Base-by-base conservation (phyloP, 2,888 invertebrate genomes). In the Leucophenga montana region DNA sequence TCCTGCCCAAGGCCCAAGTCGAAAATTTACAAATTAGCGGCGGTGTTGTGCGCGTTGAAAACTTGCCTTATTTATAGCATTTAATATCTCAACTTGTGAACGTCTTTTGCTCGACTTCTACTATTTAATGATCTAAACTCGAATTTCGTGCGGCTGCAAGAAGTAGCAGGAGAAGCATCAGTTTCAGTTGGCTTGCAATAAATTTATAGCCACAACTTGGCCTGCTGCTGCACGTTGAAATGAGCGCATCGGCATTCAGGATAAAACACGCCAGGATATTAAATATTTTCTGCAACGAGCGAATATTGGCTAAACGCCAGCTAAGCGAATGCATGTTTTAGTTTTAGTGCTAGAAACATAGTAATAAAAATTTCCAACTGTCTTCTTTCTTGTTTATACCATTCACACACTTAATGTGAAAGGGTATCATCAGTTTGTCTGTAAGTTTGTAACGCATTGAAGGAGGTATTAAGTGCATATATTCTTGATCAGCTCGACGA, bases 11-110 rank as follows among this genome's bases (percentile, higher is more conserved):
- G n/a, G n/a, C 71, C 71, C 68, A 54, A 66, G 48, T 48, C 53
- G n/a, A 62, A 62, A 62, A 62, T 62, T 71, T 59, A 73, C 71
- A 73, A 75, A 75, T 75, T 75, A 75, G 73, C 69, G 74, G 69
- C 72, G 68, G 62, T 20, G 62, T 16, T 67, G 27, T 3, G 20
- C 22, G 62, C 46, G n/a, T n/a, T 50, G 48, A 53, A 31, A 48
- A 48, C 18, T 67, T 6, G 22, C 20, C 61, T 68, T 73, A 74
- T 74, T 72, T 74, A 72, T 74, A 67, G 61, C 20, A 54, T 68
- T 72, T 75, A 73, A 75, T 67, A 67, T 44, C 62, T 62, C 62
- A 62, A 46, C 18, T 46, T 62, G 62, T 14, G 62, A 44, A 44
- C 11, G 14, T 1, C 46, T n/a, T n/a, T 13, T 48, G 14, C 48